These are phyloP conservation scores for Ruditapes philippinarum DNA, from an alignment of 1,140 invertebrate genomes.

Conservation along the genomic window DNA sequence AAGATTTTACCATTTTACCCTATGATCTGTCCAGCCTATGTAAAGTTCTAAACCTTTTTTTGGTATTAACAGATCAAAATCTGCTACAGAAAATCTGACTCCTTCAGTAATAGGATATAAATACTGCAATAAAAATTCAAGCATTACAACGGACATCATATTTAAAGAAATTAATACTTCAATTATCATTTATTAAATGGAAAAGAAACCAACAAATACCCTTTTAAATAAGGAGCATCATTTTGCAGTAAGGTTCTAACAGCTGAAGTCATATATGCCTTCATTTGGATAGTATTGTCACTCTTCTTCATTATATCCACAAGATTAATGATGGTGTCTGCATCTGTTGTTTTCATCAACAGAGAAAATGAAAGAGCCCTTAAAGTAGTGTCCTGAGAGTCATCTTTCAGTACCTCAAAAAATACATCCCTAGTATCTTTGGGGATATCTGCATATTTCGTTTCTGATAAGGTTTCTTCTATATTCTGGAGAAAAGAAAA, in stretches of 20 bases:
- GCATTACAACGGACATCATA: too few relatives aligned
- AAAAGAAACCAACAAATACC: not conserved
- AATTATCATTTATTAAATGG: too few relatives aligned
- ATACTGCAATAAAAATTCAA: too few relatives aligned
- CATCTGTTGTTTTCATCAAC: not conserved
- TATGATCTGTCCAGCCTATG: too few relatives aligned
- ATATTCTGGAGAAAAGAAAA: too few relatives aligned
- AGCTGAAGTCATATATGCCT: constrained; percentile 19
- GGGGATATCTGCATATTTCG: not conserved
- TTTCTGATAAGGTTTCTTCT: not conserved
- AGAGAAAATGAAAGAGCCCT: constrained; percentile 8
- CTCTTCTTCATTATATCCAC: not conserved
- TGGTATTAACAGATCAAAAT: too few relatives aligned
- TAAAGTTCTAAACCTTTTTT: too few relatives aligned
- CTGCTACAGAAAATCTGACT: too few relatives aligned
- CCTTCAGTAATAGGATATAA: too few relatives aligned
- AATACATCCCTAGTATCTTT: not conserved
- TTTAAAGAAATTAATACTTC: too few relatives aligned
- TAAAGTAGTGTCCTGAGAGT: not conserved
- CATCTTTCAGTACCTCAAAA: constrained; percentile 7
- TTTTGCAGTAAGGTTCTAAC: constrained; percentile 3
- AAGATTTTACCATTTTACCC: too few relatives aligned
- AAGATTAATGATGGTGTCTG: not conserved
- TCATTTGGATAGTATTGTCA: not conserved
- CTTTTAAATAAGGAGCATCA: constrained; percentile 3